phyloP scores from a whole-genome alignment of 1,140 invertebrate species.

The Drosophila pseudoobscura region DNA sequence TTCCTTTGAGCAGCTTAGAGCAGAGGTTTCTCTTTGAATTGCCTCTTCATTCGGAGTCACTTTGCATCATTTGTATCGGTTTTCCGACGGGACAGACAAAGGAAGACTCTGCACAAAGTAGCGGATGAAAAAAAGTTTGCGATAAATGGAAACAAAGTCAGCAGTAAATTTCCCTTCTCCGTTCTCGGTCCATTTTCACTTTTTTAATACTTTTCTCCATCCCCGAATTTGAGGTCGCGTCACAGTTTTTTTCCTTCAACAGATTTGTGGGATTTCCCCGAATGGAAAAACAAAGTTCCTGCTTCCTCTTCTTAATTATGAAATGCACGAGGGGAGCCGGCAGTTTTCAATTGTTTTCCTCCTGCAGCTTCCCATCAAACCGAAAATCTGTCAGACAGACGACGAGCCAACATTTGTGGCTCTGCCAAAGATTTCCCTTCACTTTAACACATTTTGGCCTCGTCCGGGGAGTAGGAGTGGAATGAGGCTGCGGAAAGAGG shows the following conservation, averaged over 20 bases:
- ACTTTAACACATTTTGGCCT: conserved; percentile 36
- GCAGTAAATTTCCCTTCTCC: conserved; percentile 5
- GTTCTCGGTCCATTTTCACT: conserved; percentile 17
- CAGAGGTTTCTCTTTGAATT: not conserved
- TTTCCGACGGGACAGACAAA: conserved; percentile 5
- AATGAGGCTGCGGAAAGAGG: too few species aligned
- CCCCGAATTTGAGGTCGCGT: conserved; percentile 36
- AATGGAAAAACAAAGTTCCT: conserved; percentile 9
- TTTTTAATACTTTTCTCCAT: conserved; percentile 18
- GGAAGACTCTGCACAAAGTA: conserved; percentile 8
- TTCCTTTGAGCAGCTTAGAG: conserved; percentile 22
- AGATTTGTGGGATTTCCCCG: conserved; percentile 4
- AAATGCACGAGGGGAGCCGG: conserved; percentile 27
- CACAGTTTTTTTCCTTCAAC: conserved; percentile 27
- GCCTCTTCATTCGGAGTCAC: conserved; percentile 32
- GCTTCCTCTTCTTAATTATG: conserved; percentile 43
- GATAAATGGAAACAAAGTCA: conserved; percentile 51
- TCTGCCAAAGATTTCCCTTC: not conserved
- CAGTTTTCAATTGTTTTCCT: conserved; percentile 25
- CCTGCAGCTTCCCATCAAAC: conserved; percentile 9
- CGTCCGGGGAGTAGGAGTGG: not conserved
- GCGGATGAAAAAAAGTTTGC: conserved; percentile 39
- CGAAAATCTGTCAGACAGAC: conserved; percentile 14
- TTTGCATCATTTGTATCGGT: conserved; percentile 30
- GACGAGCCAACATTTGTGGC: conserved; percentile 21